Evolutionary conservation across 2,113 vertebrate species (phyloP).

Genomic region (Myotis davidii): DNA sequence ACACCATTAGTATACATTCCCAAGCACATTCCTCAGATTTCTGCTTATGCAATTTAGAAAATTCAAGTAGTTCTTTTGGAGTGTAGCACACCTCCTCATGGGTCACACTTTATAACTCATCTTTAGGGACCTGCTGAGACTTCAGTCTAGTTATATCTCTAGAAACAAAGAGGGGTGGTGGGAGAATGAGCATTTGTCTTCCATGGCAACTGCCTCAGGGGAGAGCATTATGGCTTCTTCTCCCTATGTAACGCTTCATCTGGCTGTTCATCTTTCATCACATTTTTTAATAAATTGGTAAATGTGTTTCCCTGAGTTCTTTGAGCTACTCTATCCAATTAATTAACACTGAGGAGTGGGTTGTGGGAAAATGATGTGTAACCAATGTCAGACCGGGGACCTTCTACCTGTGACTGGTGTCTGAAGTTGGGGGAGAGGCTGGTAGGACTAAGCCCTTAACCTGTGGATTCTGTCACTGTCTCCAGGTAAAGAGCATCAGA

Average conservation of each 20-base stretch:
- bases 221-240: not conserved
- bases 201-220: not conserved
- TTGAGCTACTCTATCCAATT: not conserved
- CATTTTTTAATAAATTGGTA: not conserved
- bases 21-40: not conserved
- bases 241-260: not conserved
- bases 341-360: not conserved
- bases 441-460: not conserved
- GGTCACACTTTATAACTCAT: not conserved
- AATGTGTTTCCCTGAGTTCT: not conserved
- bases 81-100: not conserved
- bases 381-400: not conserved
- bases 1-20: not conserved
- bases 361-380: not conserved
- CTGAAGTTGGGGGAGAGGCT: not conserved
- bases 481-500: not conserved
- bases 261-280: not conserved
- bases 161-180: not conserved
- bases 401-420: not conserved
- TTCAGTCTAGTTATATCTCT: not conserved
- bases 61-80: not conserved
- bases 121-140: not conserved
- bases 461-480: not conserved
- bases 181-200: not conserved
- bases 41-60: not conserved